phyloP scores from a whole-genome alignment of 2,113 vertebrate species.

The Dinomys branickii region DNA sequence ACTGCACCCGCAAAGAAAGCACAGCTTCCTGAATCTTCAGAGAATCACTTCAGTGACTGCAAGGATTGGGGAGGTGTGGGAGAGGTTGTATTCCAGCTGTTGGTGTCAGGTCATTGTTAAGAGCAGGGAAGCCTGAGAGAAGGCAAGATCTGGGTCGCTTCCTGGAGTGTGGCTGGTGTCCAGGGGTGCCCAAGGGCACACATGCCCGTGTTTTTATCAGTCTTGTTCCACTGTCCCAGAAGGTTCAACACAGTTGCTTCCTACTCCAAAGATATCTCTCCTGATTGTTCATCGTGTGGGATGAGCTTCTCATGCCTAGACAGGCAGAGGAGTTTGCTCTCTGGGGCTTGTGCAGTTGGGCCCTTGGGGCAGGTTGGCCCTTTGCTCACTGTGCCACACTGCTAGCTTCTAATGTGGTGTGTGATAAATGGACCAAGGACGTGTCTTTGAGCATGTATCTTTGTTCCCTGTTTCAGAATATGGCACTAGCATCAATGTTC shows the following conservation, averaged over 20 bases:
- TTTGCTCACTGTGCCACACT: background rate
- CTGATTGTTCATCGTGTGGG: background rate
- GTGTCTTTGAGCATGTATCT: background rate
- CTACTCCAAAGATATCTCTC: background rate
- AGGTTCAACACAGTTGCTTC: background rate
- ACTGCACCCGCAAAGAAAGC: too few relatives aligned
- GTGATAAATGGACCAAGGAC: background rate
- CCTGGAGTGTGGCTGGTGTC: background rate
- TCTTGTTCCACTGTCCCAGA: background rate
- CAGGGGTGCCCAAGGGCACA: background rate
- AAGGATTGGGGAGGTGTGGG: background rate
- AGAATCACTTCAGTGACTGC: background rate
- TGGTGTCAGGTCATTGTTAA: background rate
- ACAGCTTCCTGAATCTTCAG: background rate
- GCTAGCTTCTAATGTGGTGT: background rate
- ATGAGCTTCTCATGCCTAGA: background rate
- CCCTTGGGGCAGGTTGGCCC: background rate
- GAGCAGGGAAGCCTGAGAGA: background rate
- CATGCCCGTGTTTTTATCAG: background rate
- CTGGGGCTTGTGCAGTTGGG: background rate
- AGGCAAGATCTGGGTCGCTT: background rate
- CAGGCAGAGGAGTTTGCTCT: background rate
- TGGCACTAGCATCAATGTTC: conserved; percentile 78
- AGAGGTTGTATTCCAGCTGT: background rate
- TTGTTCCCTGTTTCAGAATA: conserved; percentile 83